phyloP scores from a whole-genome alignment of 1,140 invertebrate species.

The Zaprionus inermis region DNA sequence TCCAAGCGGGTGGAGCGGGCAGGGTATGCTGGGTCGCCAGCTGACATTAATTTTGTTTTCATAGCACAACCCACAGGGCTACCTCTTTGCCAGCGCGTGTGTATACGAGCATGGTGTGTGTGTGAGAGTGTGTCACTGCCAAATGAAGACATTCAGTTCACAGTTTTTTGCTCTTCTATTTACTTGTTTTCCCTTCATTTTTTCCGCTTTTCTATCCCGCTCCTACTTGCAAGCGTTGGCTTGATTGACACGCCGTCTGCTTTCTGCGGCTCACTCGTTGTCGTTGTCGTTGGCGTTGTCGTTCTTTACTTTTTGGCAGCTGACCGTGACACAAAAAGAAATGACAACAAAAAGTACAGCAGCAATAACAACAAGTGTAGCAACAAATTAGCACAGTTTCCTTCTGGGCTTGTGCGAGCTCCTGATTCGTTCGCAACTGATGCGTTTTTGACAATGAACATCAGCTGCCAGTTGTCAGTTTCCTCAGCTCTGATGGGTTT shows the following conservation, averaged over 20 bases:
- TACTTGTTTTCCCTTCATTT: constrained; percentile 20
- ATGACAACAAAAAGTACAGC: constrained; percentile 36
- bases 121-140: constrained; percentile 36
- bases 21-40: constrained; percentile 23
- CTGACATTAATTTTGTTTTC: constrained; percentile 82
- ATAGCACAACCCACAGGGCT: constrained; percentile 54
- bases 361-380: constrained; percentile 55
- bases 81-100: neutral
- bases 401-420: constrained; percentile 12
- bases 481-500: neutral
- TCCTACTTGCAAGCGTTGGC: constrained; percentile 56
- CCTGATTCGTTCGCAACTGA: constrained; percentile 38
- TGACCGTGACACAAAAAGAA: constrained; percentile 67
- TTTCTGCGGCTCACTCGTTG: constrained; percentile 39
- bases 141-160: constrained; percentile 77
- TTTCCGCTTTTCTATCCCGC: constrained; percentile 26
- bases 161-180: constrained; percentile 37
- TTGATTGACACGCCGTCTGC: constrained; percentile 78
- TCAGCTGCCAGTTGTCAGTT: constrained; percentile 57
- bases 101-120: constrained; percentile 1
- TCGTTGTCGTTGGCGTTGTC: constrained; percentile 7
- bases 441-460: constrained; percentile 78
- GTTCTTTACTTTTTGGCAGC: constrained; percentile 57
- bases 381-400: constrained; percentile 70
- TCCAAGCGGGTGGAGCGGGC: neutral